Conservation (phyloP, 2,113 vertebrate species). For the Drymodes brunneopygia region DNA sequence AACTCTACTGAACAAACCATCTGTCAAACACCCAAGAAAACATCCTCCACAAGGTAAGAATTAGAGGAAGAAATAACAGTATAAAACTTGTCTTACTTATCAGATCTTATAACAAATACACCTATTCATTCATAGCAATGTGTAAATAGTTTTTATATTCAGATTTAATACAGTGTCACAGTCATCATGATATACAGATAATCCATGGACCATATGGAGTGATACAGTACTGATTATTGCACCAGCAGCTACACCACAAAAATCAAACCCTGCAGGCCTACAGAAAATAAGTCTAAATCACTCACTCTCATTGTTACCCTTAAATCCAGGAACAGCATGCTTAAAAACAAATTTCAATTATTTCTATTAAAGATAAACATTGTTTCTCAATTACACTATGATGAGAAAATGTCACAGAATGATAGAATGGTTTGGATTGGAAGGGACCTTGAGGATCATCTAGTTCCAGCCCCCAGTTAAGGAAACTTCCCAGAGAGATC, state of each 20-base stretch:
- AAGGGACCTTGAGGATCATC: background rate
- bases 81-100: background rate
- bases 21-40: background rate
- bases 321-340: background rate
- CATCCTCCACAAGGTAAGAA: background rate
- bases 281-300: background rate
- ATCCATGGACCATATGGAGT: background rate
- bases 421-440: background rate
- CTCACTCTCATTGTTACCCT: background rate
- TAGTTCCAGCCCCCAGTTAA: background rate
- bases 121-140: rapidly evolving
- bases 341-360: background rate
- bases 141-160: background rate
- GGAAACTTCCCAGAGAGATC: background rate
- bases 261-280: background rate
- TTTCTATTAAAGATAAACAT: background rate
- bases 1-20: background rate
- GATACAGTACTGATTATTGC: background rate
- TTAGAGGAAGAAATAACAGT: background rate
- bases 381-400: background rate
- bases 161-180: background rate
- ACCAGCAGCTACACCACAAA: background rate
- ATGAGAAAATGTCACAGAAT: background rate
- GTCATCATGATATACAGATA: background rate
- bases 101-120: background rate